A percentile compares a stretch with the other conserved stretches of the same genome.
Conservation (phyloP, 2,888 invertebrate species). For the Coremacera marginata region DNA sequence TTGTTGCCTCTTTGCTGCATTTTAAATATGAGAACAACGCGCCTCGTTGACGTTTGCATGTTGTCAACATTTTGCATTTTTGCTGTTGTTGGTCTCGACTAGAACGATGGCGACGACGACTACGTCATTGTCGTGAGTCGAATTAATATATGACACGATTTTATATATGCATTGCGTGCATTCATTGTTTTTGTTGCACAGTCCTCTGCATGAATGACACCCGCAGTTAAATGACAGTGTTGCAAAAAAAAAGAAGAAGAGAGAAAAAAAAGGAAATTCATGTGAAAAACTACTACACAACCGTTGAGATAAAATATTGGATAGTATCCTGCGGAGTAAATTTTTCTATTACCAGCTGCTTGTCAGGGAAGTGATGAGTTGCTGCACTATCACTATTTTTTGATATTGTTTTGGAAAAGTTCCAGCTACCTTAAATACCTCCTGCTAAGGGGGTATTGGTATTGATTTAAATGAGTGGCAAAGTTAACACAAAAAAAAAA, state of each 20-base stretch:
- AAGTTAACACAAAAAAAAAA: too few relatives aligned
- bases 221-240: constrained; percentile 25
- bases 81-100: not conserved
- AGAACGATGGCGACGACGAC: constrained; percentile 11
- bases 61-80: constrained; percentile 55
- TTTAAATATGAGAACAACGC: constrained; percentile 58
- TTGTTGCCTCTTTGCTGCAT: constrained; percentile 44
- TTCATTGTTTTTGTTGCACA: not conserved
- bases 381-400: too few relatives aligned
- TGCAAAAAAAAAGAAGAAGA: not conserved
- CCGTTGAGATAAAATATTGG: constrained; percentile 5
- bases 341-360: too few relatives aligned
- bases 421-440: too few relatives aligned
- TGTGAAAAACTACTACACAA: not conserved
- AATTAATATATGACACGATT: constrained; percentile 53
- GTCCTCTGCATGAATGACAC: constrained; percentile 16
- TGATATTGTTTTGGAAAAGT: too few relatives aligned
- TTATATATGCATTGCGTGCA: constrained; percentile 30
- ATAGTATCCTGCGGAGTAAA: constrained; percentile 1
- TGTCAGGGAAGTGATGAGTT: too few relatives aligned
- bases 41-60: constrained; percentile 47
- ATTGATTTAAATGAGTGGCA: too few relatives aligned
- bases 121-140: constrained; percentile 57
- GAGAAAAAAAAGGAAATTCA: not conserved
- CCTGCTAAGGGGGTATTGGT: too few relatives aligned